A percentile compares a stretch with the other conserved stretches of the same genome.
These are phyloP conservation scores for Leucosticte australis DNA, from an alignment of 2,113 vertebrate genomes.

Conservation along the genomic window DNA sequence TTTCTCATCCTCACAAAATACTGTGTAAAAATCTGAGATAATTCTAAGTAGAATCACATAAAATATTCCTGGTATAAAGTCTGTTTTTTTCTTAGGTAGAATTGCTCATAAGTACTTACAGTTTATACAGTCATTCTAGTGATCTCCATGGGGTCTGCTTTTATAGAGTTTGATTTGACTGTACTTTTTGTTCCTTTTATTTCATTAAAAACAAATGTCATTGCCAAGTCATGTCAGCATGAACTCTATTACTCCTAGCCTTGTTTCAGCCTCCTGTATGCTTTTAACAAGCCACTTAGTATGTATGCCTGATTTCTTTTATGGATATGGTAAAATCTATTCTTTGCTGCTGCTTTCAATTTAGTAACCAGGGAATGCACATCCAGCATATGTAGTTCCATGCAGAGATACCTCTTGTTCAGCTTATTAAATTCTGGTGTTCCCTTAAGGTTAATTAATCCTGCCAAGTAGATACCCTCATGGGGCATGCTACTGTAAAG, in stretches of 20 bases:
- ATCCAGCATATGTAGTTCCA: conserved; percentile 33
- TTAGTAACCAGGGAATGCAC: conserved; percentile 28
- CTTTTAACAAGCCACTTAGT: conserved; percentile 65
- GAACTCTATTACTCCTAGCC: conserved; percentile 56
- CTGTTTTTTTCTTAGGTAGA: not conserved
- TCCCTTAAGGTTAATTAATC: conserved; percentile 56
- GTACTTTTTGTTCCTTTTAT: conserved; percentile 68
- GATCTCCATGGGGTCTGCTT: conserved; percentile 50
- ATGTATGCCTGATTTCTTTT: conserved; percentile 57
- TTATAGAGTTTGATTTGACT: conserved; percentile 58
- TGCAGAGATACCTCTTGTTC: conserved; percentile 52
- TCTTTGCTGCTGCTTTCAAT: conserved; percentile 56
- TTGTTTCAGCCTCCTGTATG: conserved; percentile 52
- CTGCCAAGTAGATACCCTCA: conserved; percentile 12
- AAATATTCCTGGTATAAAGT: not conserved
- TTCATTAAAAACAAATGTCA: conserved; percentile 67
- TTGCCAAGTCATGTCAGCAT: conserved; percentile 63
- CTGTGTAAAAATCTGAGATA: not conserved
- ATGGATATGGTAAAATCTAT: conserved; percentile 33
- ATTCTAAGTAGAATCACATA: conserved; percentile 2
- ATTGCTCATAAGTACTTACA: conserved; percentile 30
- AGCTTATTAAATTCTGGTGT: conserved; percentile 57
- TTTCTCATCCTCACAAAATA: not conserved
- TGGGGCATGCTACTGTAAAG: not conserved
- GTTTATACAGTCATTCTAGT: conserved; percentile 41